Evolutionary conservation across 2,797 vertebrate species (phyloP), one percentile per base, ranked within the genome.

Genomic region (Tarsius wallacei): DNA sequence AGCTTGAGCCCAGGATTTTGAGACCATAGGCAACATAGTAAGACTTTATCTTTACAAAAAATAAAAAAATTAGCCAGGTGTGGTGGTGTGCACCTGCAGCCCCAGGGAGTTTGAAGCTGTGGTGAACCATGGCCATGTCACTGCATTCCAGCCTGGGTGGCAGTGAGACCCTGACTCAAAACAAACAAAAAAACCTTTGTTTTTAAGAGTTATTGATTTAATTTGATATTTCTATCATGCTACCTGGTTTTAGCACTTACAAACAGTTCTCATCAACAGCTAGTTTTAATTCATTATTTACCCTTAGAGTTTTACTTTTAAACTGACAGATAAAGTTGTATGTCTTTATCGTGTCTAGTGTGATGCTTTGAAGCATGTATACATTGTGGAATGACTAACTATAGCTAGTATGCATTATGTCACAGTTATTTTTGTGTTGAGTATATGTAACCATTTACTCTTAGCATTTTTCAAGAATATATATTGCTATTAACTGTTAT

Each of bases 181-280:
- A 42, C 42, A 42, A 42, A 42, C 42, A 42, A 42, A 42, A 42
- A 42, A 42, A 42, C 42, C 42, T 42, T 42, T 42, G 42, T 42
- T 42, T 42, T 42, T 78, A 74, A 73, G 15, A 15, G 13, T 59
- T 88, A 36, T 47, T 84, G 64, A 36, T 88, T 97, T 96, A 68
- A 74, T 87, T 83, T 91, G n/a, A 42, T 47, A 15, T 68, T 91
- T 95, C 64, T 89, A 1, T 70, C 13, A 42, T 89, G 91, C 49
- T 83, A 13, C 36, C 73, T 92, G 74, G 24, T 82, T 94, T 88
- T 24, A 89, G 9, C 77, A 31, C 61, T 89, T 81, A 74, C 16
- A 87, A 66, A n/a, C 26, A 77, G 21, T 74, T 31, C 12, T 96
- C 24, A 33, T 42, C 28, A 70, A 36, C n/a, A 47, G 31, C 28